Base-by-base conservation (phyloP, 2,888 invertebrate species). In the Mallateleia sp. region DNA sequence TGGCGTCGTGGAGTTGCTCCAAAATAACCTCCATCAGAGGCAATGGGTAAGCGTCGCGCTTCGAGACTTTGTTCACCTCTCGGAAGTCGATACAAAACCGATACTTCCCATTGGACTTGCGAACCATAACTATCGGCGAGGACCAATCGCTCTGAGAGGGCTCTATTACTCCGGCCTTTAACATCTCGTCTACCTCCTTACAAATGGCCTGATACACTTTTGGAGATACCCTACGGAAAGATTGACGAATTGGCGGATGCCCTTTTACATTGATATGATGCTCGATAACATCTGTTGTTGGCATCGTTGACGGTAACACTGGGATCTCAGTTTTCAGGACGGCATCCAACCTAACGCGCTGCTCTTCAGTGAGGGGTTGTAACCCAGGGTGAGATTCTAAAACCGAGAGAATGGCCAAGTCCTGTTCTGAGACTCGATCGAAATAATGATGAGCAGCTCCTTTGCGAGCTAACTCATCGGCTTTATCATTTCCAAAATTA, bases 401-500 rank as follows among this genome's bases (percentile, higher is more conserved):
- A n/a, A n/a, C n/a, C n/a, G n/a, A n/a, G n/a, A n/a, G n/a, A n/a
- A n/a, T n/a, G n/a, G n/a, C n/a, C n/a, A n/a, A n/a, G n/a, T n/a
- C n/a, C n/a, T n/a, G n/a, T n/a, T n/a, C n/a, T n/a, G n/a, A n/a
- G n/a, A n/a, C n/a, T n/a, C n/a, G n/a, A n/a, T n/a, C n/a, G n/a
- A n/a, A n/a, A n/a, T n/a, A n/a, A n/a, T n/a, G n/a, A n/a, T 8
- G 11, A n/a, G n/a, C n/a, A n/a, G 56, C 56, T 15, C 62, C 62
- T 87, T 96, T 95, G 90, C 97, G 97, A 0, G 99, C 99, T 54
- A 99, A 95, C 92, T 96, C 95, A 94, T 99, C 99, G 0, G 99
- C 99, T 95, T 99, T 99, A 95, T 99, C 99, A 95, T 99, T 99
- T 0, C 99, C 99, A 24, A 4, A 6, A 15, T 62, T 18, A 24